Conservation (phyloP, 2,797 vertebrate species). For the Oceanodroma leucorhoa region DNA sequence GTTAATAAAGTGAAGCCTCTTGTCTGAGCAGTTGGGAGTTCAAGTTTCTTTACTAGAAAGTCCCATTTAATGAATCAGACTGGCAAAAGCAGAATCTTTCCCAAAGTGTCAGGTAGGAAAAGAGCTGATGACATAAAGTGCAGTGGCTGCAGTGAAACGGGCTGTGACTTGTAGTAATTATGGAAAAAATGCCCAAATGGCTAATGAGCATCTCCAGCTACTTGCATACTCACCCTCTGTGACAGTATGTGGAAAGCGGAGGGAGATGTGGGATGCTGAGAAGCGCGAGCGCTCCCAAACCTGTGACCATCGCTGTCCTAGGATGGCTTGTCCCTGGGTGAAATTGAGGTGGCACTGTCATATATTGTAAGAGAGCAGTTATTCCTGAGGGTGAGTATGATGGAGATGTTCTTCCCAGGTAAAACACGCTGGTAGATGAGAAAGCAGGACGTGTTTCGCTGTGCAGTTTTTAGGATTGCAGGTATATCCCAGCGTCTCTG, state of each 20-base stretch:
- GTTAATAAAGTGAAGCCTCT: not conserved
- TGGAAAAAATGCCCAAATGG: not conserved
- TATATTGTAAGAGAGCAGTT: not conserved
- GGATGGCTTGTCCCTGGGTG: not conserved
- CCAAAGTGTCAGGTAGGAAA: too few species aligned
- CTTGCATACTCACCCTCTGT: not conserved
- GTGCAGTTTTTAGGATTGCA: fast-evolving
- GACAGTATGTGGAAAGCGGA: not conserved
- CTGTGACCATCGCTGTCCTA: too few species aligned
- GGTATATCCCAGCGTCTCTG: fast-evolving
- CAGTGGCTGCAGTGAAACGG: not conserved
- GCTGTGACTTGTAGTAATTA: not conserved
- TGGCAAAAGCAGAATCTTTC: not conserved
- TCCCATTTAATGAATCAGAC: not conserved
- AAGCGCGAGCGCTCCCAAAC: fast-evolving
- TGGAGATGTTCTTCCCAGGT: not conserved
- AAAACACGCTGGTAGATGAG: not conserved
- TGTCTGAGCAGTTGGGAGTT: not conserved
- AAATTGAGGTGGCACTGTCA: too few species aligned
- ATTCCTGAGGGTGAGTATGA: fast-evolving
- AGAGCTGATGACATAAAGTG: not conserved
- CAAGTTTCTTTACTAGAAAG: not conserved
- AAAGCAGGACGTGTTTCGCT: not conserved
- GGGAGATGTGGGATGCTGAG: not conserved
- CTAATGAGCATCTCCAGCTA: not conserved